phyloP scores from a whole-genome alignment of 1,140 invertebrate species.

The Zaprionus davidi region DNA sequence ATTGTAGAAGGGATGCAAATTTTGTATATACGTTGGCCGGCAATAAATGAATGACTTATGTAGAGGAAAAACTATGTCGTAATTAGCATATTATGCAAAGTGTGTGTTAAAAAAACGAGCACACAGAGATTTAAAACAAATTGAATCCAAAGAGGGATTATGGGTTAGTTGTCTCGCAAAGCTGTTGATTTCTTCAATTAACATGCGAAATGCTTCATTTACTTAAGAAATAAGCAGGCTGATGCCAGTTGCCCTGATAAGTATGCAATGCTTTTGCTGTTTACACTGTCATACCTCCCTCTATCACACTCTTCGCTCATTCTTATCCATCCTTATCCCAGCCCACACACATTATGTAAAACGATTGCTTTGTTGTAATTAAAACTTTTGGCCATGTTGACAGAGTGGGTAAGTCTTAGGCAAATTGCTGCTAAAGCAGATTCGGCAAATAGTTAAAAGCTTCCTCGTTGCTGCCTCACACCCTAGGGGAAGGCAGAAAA shows the following conservation, averaged over 20 bases:
- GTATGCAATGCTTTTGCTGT: constrained; percentile 59
- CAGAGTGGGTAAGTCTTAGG: constrained; percentile 40
- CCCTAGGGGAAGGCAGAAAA: not conserved
- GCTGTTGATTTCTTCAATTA: constrained; percentile 62
- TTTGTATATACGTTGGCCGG: constrained; percentile 18
- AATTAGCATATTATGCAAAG: constrained; percentile 76
- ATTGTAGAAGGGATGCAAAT: constrained; percentile 43
- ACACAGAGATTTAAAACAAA: not conserved
- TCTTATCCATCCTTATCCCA: not conserved
- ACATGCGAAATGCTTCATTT: constrained; percentile 64
- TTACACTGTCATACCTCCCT: constrained; percentile 12
- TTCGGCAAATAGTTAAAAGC: constrained; percentile 34
- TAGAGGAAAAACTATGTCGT: constrained; percentile 51
- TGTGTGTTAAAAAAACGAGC: constrained; percentile 37
- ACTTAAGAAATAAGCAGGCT: constrained; percentile 23
- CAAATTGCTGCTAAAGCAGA: constrained; percentile 37
- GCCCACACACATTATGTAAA: constrained; percentile 40
- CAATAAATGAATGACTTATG: constrained; percentile 74
- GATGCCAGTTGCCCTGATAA: constrained; percentile 52
- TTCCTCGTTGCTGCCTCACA: not conserved
- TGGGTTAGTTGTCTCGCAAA: constrained; percentile 32
- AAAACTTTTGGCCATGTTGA: constrained; percentile 73
- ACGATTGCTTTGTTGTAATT: constrained; percentile 73
- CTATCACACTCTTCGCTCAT: not conserved
- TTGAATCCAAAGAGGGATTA: constrained; percentile 19